Percentiles rank a stretch among this genome's conserved stretches.
These are phyloP conservation scores for Propithecus coquereli DNA, from an alignment of 2,113 vertebrate species.

Conservation along the genomic window DNA sequence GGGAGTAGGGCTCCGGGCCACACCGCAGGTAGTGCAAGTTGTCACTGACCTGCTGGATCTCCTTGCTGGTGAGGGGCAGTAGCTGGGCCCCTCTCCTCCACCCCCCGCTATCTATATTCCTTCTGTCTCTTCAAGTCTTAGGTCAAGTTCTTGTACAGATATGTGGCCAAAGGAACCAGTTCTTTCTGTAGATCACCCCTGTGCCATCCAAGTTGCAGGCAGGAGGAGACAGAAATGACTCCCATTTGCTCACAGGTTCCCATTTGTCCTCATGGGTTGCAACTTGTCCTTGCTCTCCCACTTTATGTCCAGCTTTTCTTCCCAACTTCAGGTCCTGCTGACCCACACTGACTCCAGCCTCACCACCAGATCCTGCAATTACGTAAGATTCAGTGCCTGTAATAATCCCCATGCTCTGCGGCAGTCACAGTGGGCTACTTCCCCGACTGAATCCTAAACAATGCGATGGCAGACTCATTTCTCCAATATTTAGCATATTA, in stretches of 20 bases:
- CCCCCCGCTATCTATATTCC: not conserved
- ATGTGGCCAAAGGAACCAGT: accelerated
- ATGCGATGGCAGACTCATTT: no score
- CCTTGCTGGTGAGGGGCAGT: accelerated
- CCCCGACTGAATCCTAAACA: no score
- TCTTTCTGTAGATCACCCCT: not conserved
- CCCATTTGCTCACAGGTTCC: accelerated
- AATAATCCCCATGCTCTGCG: not conserved
- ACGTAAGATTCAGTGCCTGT: no score
- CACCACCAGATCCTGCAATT: not conserved
- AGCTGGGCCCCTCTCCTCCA: accelerated
- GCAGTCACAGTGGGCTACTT: not conserved
- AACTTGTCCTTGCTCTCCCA: not conserved
- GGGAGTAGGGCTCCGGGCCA: accelerated
- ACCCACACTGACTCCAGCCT: not conserved
- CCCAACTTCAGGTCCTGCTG: not conserved
- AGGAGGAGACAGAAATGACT: not conserved
- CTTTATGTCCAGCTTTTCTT: not conserved
- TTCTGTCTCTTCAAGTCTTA: not conserved
- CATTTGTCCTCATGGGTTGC: not conserved
- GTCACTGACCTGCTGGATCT: accelerated
- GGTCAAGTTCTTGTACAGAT: not conserved
- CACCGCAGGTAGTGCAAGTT: accelerated
- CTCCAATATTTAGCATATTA: not conserved
- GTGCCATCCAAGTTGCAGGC: accelerated